Evolutionary conservation across 2,113 vertebrate species (phyloP), one percentile per base, ranked within the genome.

Genomic region (Tricholaema leucomelas): DNA sequence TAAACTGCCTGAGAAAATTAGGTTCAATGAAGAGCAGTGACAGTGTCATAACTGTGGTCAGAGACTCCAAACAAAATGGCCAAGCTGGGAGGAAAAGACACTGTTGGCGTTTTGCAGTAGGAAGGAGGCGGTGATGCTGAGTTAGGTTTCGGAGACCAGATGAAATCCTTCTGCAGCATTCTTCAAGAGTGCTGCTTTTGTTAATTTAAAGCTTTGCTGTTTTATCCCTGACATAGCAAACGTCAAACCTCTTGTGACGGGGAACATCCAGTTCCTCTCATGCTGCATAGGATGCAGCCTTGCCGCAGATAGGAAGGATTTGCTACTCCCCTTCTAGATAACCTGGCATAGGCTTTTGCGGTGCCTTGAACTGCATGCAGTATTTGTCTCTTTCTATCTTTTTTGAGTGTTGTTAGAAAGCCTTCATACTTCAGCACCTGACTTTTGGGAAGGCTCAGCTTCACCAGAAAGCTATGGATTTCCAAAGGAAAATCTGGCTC

Each of bases 341-440:
- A 58, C 19, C 35, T 52, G 17, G 15, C 24, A 2, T 8, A 6
- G 12, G 48, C 42, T 44, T 33, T 15, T 56, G 28, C 0, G 0
- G 25, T 15, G n/a, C 6, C 48, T 61, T 56, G 38, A 71, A n/a
- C 5, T 44, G 5, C 16, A 23, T 35, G 24, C 4, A 59, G 24
- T 19, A 8, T 85, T 38, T 76, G 6, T 59, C 42, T 8, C 33
- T 63, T 38, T 77, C 52, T 77, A 25, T 30, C 27, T 52, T 55
- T 88, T 66, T 33, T 33, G 21, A 63, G 36, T 36, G 27, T 5
- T 77, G 91, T 80, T n/a, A 44, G 61, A 67, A 74, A 63, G 19
- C 19, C 2, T 78, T 44, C 1, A n/a, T 11, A 5, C 36, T 76
- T 76, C 85, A 59, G 13, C 23, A 24, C 2, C 2, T 21, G 35